A percentile compares a stretch with the other conserved stretches of the same genome.
phyloP scores from a whole-genome alignment of 2,797 vertebrate genomes.

The Acanthurus lineatus region DNA sequence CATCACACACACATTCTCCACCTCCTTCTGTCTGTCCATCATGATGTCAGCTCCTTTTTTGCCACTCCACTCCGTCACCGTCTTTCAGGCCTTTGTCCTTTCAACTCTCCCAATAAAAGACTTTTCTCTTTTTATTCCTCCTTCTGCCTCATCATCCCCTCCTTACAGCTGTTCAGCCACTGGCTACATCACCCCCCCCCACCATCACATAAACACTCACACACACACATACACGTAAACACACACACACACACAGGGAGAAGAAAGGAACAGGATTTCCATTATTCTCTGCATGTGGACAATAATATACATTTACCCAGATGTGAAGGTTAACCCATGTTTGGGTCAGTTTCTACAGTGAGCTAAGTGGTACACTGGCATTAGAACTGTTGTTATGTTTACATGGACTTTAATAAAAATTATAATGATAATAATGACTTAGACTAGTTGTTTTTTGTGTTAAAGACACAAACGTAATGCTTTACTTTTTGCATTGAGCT shows the following conservation, averaged over 20 bases:
- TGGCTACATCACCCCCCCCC: conserved; percentile 37
- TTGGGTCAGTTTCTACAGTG: neutral
- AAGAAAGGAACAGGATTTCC: too few species aligned
- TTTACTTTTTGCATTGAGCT: neutral
- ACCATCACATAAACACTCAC: neutral
- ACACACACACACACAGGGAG: neutral
- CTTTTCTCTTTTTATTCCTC: conserved; percentile 24
- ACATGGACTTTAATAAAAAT: neutral
- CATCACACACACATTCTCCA: conserved; percentile 19
- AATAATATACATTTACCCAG: neutral
- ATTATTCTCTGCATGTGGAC: conserved; percentile 17
- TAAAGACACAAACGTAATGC: too few species aligned
- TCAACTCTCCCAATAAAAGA: conserved; percentile 45
- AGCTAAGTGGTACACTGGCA: neutral
- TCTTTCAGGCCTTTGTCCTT: conserved; percentile 59
- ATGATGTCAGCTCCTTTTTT: conserved; percentile 60
- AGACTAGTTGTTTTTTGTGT: neutral
- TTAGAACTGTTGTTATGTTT: neutral
- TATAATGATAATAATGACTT: neutral
- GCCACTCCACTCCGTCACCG: conserved; percentile 37
- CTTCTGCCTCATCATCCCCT: conserved; percentile 34
- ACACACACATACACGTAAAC: neutral
- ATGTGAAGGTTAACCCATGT: neutral
- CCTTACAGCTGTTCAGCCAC: conserved; percentile 64
- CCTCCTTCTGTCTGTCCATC: conserved; percentile 48